Percentiles rank a stretch among this genome's conserved stretches.
phyloP scores from a whole-genome alignment of 2,888 invertebrate genomes.

The Toxonevra muliebris region DNA sequence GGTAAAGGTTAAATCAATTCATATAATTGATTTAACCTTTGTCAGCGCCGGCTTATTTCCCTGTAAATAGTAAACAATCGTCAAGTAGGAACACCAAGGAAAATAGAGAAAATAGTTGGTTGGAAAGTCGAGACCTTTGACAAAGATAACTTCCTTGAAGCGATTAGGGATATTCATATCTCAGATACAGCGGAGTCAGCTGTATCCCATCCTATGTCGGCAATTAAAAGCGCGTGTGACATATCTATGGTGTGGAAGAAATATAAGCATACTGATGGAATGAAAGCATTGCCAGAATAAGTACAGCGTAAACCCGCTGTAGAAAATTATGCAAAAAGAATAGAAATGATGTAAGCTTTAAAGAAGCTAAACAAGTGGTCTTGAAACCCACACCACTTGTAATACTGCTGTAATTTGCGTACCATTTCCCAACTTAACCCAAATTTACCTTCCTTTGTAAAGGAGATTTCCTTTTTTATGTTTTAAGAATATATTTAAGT shows the following conservation, averaged over 20 bases:
- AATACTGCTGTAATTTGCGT: too few species aligned
- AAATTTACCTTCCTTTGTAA: too few species aligned
- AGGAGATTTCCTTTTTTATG: too few species aligned
- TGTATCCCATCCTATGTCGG: background rate
- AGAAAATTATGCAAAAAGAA: background rate
- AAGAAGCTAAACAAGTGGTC: background rate
- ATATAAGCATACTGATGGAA: slow-evolving; percentile 3
- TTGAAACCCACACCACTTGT: too few species aligned
- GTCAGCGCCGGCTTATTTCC: too few species aligned
- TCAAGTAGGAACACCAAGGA: background rate
- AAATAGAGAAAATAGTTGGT: background rate
- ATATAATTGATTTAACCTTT: too few species aligned
- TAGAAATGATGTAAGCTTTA: background rate
- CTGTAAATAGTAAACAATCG: background rate
- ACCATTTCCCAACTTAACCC: too few species aligned
- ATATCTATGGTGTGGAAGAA: background rate
- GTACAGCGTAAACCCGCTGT: background rate
- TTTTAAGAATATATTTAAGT: too few species aligned
- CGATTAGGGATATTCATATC: background rate
- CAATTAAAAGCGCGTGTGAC: background rate
- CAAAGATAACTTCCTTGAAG: background rate
- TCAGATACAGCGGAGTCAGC: background rate
- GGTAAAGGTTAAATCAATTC: too few species aligned
- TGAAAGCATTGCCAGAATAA: background rate
- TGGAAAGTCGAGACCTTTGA: background rate